Conservation (phyloP, 2,888 invertebrate species). For the Limnephilus rhombicus region DNA sequence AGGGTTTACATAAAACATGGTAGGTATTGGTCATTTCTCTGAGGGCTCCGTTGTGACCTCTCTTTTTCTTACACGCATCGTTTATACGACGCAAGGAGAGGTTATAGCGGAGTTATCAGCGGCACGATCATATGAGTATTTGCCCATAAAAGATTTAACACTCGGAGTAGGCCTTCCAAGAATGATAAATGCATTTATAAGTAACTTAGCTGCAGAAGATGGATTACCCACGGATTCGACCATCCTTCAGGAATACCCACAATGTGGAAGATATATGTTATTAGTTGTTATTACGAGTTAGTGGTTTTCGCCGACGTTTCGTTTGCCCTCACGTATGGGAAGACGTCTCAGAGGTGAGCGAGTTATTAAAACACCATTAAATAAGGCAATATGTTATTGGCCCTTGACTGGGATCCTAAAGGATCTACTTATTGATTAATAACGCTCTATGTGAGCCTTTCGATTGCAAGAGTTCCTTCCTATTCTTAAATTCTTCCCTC, state of each 20-base stretch:
- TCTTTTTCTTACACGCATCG: neutral
- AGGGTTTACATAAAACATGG: neutral
- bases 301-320: neutral
- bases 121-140: neutral
- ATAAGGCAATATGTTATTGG: neutral
- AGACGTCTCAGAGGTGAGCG: neutral
- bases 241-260: neutral
- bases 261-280: neutral
- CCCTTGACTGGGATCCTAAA: neutral
- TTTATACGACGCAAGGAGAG: neutral
- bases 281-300: neutral
- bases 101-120: neutral
- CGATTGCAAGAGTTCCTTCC: too few species aligned
- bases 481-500: too few species aligned
- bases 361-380: neutral
- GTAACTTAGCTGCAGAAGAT: constrained; percentile 1
- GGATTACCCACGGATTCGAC: neutral
- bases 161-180: neutral
- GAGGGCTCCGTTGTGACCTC: neutral
- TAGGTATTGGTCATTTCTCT: neutral
- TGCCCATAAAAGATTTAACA: neutral
- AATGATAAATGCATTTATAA: constrained; percentile 1
- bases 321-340: neutral
- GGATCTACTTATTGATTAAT: neutral
- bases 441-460: neutral